A percentile compares a stretch with the other conserved stretches of the same genome.
These are phyloP conservation scores for Cairina moschata DNA, from an alignment of 2,113 vertebrate genomes.

Conservation along the genomic window DNA sequence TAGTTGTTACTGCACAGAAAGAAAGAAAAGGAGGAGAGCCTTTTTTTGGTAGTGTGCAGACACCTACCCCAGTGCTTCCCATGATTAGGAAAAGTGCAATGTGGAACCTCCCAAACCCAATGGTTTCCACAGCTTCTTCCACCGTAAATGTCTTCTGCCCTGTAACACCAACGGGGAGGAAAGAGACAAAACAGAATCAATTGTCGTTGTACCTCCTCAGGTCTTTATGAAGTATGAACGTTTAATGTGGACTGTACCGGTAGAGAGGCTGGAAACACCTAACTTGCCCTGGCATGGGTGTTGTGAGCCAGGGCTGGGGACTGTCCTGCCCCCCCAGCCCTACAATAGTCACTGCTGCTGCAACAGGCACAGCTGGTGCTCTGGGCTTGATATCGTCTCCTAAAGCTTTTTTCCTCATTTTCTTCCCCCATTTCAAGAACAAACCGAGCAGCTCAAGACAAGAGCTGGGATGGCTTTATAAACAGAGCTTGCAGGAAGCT, in stretches of 20 bases:
- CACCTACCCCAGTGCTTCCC: conserved; percentile 90
- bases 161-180: neutral
- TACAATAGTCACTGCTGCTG: neutral
- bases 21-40: neutral
- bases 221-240: fast-evolving
- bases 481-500: neutral
- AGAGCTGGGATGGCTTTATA: neutral
- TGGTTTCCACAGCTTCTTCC: conserved; percentile 91
- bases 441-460: neutral
- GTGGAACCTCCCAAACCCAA: conserved; percentile 93
- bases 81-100: conserved; percentile 90
- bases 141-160: conserved; percentile 85
- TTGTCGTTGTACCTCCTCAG: neutral
- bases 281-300: neutral
- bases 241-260: neutral
- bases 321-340: fast-evolving
- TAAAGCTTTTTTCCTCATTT: neutral
- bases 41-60: neutral
- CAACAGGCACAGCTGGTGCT: fast-evolving
- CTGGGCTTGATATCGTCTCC: neutral
- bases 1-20: neutral
- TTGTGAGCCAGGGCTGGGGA: neutral
- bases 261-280: neutral
- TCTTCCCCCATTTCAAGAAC: neutral
- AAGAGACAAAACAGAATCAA: neutral